phyloP scores from a whole-genome alignment of 1,140 invertebrate species.

The Cardiocondyla obscurior region DNA sequence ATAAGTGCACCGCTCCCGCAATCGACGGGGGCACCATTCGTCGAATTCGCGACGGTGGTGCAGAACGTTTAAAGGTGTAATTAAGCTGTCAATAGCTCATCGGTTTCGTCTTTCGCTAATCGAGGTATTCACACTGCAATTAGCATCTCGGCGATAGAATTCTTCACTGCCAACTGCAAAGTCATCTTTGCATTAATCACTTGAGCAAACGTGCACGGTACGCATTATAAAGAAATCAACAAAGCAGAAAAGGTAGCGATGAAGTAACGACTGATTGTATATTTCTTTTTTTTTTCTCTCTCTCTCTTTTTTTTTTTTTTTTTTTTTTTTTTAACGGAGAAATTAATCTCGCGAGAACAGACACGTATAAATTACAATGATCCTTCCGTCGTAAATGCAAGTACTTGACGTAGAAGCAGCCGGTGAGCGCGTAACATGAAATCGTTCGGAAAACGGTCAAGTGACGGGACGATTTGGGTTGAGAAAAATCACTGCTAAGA shows the following conservation, averaged over 20 bases:
- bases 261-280: neutral
- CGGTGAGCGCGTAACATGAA: neutral
- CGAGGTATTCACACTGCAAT: neutral
- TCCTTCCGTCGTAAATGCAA: neutral
- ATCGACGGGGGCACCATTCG: neutral
- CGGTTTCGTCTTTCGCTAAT: conserved; percentile 28
- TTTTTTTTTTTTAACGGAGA: no score
- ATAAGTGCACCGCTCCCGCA: conserved; percentile 16
- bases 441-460: conserved; percentile 1
- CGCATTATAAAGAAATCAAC: neutral
- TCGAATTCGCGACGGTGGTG: conserved; percentile 9
- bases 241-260: neutral
- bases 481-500: conserved; percentile 55
- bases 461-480: conserved; percentile 42
- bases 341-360: neutral
- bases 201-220: neutral
- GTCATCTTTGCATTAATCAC: conserved; percentile 25
- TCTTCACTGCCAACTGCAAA: neutral
- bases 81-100: conserved; percentile 37
- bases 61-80: neutral
- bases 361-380: neutral
- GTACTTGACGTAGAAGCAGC: neutral
- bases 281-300: no score
- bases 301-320: no score
- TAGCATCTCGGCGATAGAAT: neutral